These are phyloP conservation scores for Microtus ochrogaster DNA, from an alignment of 2,113 vertebrate species.

Conservation along the genomic window DNA sequence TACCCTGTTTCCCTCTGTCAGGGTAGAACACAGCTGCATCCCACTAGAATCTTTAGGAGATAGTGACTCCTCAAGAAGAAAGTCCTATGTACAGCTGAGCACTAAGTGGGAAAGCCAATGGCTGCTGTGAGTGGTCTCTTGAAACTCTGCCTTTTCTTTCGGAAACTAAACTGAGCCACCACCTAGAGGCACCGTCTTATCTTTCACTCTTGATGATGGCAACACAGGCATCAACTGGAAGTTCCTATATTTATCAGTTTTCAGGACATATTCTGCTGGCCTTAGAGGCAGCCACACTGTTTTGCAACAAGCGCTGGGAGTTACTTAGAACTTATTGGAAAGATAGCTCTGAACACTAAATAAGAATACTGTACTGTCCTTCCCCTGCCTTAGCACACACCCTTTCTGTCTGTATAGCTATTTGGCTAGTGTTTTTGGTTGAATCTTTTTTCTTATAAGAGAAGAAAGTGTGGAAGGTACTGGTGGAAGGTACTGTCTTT, in stretches of 20 bases:
- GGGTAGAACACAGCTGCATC: background rate
- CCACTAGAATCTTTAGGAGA: background rate
- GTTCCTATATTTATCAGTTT: background rate
- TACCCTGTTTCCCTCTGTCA: background rate
- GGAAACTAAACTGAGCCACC: background rate
- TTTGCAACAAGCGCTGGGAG: background rate
- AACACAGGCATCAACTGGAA: background rate
- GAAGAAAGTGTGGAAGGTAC: no score
- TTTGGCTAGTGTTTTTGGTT: background rate
- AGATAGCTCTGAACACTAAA: background rate
- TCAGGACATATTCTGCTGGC: background rate
- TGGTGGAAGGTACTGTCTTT: background rate
- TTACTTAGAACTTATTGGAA: background rate
- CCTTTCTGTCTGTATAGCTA: background rate
- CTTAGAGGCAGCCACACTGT: background rate
- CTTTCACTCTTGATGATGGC: background rate
- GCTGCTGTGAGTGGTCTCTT: background rate
- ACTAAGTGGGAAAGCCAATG: background rate
- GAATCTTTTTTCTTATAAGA: background rate
- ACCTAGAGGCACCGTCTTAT: background rate
- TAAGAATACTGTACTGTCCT: background rate
- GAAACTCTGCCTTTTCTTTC: background rate
- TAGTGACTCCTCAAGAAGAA: background rate
- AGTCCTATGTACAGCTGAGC: background rate
- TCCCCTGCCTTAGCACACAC: background rate